Base-by-base conservation (phyloP, 2,888 invertebrate genomes). In the Galerucella pusilla region DNA sequence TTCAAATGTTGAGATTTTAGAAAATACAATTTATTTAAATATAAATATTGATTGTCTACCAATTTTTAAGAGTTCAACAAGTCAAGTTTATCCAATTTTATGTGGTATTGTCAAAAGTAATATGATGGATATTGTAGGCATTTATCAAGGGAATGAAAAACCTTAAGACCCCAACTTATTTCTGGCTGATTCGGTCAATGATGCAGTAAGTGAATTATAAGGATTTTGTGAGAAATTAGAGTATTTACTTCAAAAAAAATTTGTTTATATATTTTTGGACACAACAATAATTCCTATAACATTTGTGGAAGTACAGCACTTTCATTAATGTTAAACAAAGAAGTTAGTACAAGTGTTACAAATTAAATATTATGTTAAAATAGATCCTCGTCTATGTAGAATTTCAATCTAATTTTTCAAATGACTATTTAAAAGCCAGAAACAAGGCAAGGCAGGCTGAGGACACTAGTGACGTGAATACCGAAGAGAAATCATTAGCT, bases 111-210 rank as follows among this genome's bases (percentile, higher is more conserved):
- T 3, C 14, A 25, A 20, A 16, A 20, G 20, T 16, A 57, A 57
- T 57, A 4, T 57, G 60, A 49, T 46, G 25, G 54, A 59, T 49
- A 45, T 73, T 42, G 64, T 76, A 25, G 77, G 77, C 25, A 49
- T 77, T 71, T 75, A 75, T 54, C 75, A 77, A 66, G 77, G 78
- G 16, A 46, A 64, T 66, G 60, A 65, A 54, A 78, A 78, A 74
- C 78, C 78, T 11, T 11, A 59, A 57, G 46, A 61, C n/a, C 35
- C 61, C 14, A 75, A 77, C 74, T 49, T 35, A 42, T 75, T 77
- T 74, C 74, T 78, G 42, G 1, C 42, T 70, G 70, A 69, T 59
- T 75, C 77, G 67, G 68, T 77, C 7, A 45, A 70, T 11, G 75
- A 78, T 52, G 57, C 45, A 16, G 61, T 68, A 46, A 20, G 46